phyloP scores from a whole-genome alignment of 2,797 vertebrate genomes.

The Amphiprion clarkii region DNA sequence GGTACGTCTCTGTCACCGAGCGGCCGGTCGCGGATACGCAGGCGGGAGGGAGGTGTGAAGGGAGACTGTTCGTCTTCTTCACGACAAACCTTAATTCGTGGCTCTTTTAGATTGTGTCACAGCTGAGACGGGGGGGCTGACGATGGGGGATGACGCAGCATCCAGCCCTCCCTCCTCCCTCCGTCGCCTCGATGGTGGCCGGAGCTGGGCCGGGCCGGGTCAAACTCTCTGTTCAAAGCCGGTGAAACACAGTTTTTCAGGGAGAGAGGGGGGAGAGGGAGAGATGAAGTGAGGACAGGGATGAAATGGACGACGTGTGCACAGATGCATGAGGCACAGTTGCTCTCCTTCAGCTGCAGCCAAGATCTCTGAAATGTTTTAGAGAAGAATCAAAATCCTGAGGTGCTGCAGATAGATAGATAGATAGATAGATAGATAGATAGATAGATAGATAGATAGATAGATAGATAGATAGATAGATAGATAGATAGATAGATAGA shows the following conservation, averaged over 20 bases:
- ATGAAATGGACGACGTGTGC: conserved; percentile 60
- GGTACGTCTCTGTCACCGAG: conserved; percentile 66
- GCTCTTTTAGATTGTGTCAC: conserved; percentile 43
- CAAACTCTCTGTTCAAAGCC: conserved; percentile 16
- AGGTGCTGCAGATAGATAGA: background rate
- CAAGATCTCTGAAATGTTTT: conserved; percentile 32
- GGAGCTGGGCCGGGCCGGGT: conserved; percentile 16
- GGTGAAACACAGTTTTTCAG: conserved; percentile 49
- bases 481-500: too few relatives aligned
- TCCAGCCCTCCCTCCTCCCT: background rate
- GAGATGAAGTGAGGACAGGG: conserved; percentile 56
- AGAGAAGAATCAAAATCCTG: background rate
- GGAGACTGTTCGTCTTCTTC: conserved; percentile 27
- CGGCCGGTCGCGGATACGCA: conserved; percentile 14
- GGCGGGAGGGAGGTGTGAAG: conserved; percentile 8
- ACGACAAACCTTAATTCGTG: conserved; percentile 38
- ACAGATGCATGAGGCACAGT: conserved; percentile 63
- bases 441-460: too few relatives aligned
- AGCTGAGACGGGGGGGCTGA: conserved; percentile 22
- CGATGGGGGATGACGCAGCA: conserved; percentile 59
- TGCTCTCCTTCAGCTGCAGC: conserved; percentile 55
- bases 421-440: too few relatives aligned
- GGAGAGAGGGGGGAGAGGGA: conserved; percentile 24
- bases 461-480: too few relatives aligned
- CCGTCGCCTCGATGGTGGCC: background rate